These are phyloP conservation scores for Parus major DNA, from an alignment of 2,113 vertebrate species.

Conservation along the genomic window DNA sequence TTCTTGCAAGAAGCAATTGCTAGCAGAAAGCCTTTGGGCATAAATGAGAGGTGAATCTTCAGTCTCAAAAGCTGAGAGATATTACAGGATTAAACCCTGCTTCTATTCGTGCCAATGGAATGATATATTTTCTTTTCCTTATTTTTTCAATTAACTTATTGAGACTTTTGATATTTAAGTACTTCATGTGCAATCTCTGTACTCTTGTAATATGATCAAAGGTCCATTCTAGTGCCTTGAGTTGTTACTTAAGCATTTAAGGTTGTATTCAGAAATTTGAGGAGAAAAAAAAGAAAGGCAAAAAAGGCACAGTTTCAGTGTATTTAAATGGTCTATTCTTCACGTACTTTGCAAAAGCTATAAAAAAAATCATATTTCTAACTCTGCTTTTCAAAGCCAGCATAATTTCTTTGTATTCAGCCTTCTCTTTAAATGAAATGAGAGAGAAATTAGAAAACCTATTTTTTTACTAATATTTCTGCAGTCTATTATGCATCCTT, in stretches of 20 bases:
- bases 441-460: neutral
- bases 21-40: neutral
- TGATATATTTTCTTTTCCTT: neutral
- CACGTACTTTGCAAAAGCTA: neutral
- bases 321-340: neutral
- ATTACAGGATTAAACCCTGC: neutral
- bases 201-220: neutral
- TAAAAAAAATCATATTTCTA: neutral
- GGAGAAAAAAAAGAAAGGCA: neutral
- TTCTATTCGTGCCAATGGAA: neutral
- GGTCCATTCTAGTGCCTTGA: neutral
- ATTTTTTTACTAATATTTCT: neutral
- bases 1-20: neutral
- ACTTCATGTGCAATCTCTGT: neutral
- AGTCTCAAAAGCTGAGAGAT: neutral
- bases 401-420: neutral
- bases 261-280: neutral
- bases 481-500: neutral
- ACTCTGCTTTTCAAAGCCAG: neutral
- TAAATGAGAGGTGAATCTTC: neutral
- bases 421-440: neutral
- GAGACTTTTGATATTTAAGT: neutral
- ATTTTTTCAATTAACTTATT: neutral
- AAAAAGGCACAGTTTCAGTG: neutral
- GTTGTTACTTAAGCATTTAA: neutral